Conservation (phyloP, 2,113 vertebrate species). For the Ciconia stormi region DNA sequence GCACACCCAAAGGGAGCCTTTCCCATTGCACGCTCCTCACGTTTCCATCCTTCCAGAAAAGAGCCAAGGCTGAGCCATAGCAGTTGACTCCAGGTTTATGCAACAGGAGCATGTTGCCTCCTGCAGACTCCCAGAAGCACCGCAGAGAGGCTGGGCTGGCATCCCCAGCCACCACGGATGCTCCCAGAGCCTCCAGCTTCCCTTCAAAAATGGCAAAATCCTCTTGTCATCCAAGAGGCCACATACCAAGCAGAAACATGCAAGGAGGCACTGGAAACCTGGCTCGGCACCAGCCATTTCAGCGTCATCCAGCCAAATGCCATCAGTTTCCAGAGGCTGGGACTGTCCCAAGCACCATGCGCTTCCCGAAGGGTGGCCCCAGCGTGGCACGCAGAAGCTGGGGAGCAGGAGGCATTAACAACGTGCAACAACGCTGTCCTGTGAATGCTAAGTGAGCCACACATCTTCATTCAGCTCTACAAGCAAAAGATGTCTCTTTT, state of each 20-base stretch:
- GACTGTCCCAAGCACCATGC: not conserved
- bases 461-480: not conserved
- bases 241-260: not conserved
- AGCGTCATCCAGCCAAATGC: not conserved
- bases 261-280: not conserved
- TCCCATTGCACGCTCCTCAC: not conserved
- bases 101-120: not conserved
- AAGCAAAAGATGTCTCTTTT: not conserved
- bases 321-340: not conserved
- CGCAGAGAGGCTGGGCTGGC: not conserved
- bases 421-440: accelerated
- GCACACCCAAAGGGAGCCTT: not conserved
- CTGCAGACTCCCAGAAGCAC: not conserved
- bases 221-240: not conserved
- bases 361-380: not conserved
- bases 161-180: not conserved
- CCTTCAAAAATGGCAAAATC: not conserved
- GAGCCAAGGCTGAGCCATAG: not conserved
- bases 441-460: not conserved
- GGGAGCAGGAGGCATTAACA: not conserved
- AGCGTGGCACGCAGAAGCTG: accelerated
- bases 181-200: not conserved
- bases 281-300: not conserved
- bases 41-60: not conserved
- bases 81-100: not conserved